Evolutionary conservation across 1,140 invertebrate genomes (phyloP), one percentile per base, ranked within the genome.

Genomic region (Limonius californicus): DNA sequence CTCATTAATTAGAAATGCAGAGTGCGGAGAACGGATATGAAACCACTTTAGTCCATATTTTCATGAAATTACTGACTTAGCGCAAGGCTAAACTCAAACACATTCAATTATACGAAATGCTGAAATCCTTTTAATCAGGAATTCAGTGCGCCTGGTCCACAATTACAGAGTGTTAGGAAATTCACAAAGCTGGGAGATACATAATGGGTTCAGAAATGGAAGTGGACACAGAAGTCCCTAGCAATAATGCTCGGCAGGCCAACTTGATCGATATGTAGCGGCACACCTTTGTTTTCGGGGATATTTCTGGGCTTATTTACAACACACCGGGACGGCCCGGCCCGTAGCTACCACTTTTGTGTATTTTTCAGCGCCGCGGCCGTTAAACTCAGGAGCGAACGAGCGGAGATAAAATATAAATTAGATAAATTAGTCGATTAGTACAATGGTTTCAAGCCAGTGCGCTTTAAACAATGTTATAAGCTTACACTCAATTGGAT

Each of bases 91-190:
- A 57, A 63, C 45, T 47, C 55, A 50, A 50, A 54, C 63, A 57
- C 63, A 65, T 65, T 65, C 63, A 65, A 61, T 65, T 65, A 65
- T 58, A 50, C 45, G 63, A 61, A 65, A 65, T 61, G 59, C 53
- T 50, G 55, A 65, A 65, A 65, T 65, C 59, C 63, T 65, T 61
- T 61, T 61, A 65, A 65, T 65, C 63, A 60, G 55, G 53, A 65
- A 65, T 65, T 65, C 63, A 65, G 61, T 65, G 45, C 54, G 35
- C 61, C 54, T 59, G 56, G 54, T 63, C 54, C 61, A 55, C 59
- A 61, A 65, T 65, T 65, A 65, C 59, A 57, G 20, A 61, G 42
- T 50, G 50, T 55, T 61, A 50, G 63, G 59, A 54, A 61, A 65
- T 65, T 65, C 63, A 61, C 63, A 58, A 61, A 61, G 59, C 58